Evolutionary conservation across 2,797 vertebrate species (phyloP), one percentile per base, ranked within the genome.

Genomic region (Sebastiscus albofasciatus): DNA sequence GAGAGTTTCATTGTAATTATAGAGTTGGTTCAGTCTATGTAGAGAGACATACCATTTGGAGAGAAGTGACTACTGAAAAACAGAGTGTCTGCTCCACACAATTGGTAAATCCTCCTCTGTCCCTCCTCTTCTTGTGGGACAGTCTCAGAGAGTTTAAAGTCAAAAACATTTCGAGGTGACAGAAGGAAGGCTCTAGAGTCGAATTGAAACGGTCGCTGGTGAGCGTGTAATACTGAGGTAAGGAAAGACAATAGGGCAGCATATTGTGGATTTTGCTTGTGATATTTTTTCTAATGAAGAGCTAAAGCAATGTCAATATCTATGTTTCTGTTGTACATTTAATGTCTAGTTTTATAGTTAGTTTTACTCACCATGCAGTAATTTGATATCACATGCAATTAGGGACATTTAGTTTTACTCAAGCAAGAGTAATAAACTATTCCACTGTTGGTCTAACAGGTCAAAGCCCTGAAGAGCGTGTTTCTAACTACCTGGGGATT

Each of bases 401-500:
- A 55, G 4, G 8, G 1, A 4, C 3, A 52, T 77, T 61, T 58
- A 24, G n/a, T 58, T 72, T 70, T 79, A 27, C 22, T n/a, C n/a
- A 8, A 64, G 26, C 24, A 46, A 54, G 16, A 59, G 7, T 67
- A 66, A 74, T 62, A 68, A 73, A 79, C 66, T 64, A 2, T 79
- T 61, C 16, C 11, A 6, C 18, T 84, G 6, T 78, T 54, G 54
- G 2, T 86, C 55, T 67, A 60, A 77, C 83, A 96, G 94, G 80
- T 90, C 85, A 88, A 89, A 67, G 92, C 89, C 92, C 94, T 90
- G 95, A 96, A 70, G 92, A 94, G 82, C 94, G 92, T 78, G 91
- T 94, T 77, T 90, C 94, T 13, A 95, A 97, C 84, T 96, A 94
- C 94, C 91, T 95, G 87, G 95, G 97, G 91, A 96, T 94, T 4